Evolutionary conservation across 2,888 invertebrate genomes (phyloP), one percentile per base, ranked within the genome.

Genomic region (Aromia moschata): DNA sequence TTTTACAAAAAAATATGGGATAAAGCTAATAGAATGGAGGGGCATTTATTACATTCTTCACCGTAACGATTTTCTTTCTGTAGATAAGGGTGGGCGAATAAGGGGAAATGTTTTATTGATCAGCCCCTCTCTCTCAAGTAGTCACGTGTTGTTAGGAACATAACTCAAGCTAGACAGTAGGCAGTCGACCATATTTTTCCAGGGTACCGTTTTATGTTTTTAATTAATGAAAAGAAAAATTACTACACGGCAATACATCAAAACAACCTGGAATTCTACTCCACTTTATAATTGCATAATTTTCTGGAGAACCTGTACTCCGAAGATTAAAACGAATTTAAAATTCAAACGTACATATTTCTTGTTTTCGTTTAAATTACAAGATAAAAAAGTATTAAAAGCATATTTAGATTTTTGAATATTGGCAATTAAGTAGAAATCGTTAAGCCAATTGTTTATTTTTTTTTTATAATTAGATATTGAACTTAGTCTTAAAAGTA

Each of bases 81-180:
- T 71, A 69, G 75, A 72, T 71, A 72, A 70, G 74, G 76, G 76
- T 68, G 73, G 77, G 75, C 70, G 75, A 72, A 73, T 75, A 75
- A 75, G 77, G 80, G 78, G 78, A 77, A 79, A 80, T 81, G 82
- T 82, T 82, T 83, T 84, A 84, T 84, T 84, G 84, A 84, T 84
- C 84, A 84, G 79, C 81, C 81, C 79, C 79, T 78, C 75, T 65
- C 64, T 65, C 64, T 76, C 72, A 74, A 70, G 77, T 47, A 69
- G 73, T 80, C 80, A 80, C 80, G 81, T 80, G 81, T 79, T 76
- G 74, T 76, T 70, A 71, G 74, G 71, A 74, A 72, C 75, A 81
- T 80, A 79, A 80, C 76, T 80, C 80, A 80, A 77, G 71, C 75
- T 71, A 75, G 78, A 77, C 78, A 76, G 76, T 74, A 75, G 77